Percentiles rank a stretch among this genome's conserved stretches.
These are phyloP conservation scores for Sarcophaga rosellei DNA, from an alignment of 2,888 invertebrate genomes.

Conservation along the genomic window DNA sequence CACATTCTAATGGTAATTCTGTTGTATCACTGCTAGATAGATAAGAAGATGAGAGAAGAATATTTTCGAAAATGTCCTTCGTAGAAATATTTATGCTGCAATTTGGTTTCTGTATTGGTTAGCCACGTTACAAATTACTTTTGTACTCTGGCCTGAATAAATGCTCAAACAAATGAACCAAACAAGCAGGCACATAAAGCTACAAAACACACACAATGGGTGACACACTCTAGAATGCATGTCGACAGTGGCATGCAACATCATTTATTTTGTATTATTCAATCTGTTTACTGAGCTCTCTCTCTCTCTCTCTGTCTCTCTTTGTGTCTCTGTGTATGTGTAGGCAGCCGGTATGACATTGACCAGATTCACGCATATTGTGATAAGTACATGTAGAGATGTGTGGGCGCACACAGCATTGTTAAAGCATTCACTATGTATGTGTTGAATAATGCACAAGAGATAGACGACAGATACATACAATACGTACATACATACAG, in stretches of 20 bases:
- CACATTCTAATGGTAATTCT: too few relatives aligned
- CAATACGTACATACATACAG: background rate
- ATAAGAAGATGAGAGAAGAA: background rate
- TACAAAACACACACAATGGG: background rate
- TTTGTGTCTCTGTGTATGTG: slow-evolving; percentile 15
- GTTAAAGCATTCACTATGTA: slow-evolving; percentile 8
- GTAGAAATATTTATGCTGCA: slow-evolving; percentile 37
- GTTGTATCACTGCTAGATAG: too few relatives aligned
- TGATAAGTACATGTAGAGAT: slow-evolving; percentile 42
- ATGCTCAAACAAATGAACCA: background rate
- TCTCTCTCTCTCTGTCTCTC: slow-evolving; percentile 6
- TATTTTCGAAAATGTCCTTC: background rate
- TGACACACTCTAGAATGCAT: background rate
- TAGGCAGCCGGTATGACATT: slow-evolving; percentile 54
- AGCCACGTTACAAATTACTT: slow-evolving; percentile 39
- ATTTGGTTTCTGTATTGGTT: slow-evolving; percentile 40
- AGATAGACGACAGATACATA: background rate
- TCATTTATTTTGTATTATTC: slow-evolving; percentile 59
- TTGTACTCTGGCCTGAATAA: slow-evolving; percentile 1
- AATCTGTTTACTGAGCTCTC: slow-evolving; percentile 52
- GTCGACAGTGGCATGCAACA: slow-evolving; percentile 24
- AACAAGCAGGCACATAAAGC: background rate
- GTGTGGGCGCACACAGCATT: background rate
- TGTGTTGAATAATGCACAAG: too few relatives aligned
- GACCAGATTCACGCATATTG: slow-evolving; percentile 60